A percentile compares a stretch with the other conserved stretches of the same genome.
phyloP scores from a whole-genome alignment of 1,140 invertebrate genomes.

The Acromyrmex charruanus region DNA sequence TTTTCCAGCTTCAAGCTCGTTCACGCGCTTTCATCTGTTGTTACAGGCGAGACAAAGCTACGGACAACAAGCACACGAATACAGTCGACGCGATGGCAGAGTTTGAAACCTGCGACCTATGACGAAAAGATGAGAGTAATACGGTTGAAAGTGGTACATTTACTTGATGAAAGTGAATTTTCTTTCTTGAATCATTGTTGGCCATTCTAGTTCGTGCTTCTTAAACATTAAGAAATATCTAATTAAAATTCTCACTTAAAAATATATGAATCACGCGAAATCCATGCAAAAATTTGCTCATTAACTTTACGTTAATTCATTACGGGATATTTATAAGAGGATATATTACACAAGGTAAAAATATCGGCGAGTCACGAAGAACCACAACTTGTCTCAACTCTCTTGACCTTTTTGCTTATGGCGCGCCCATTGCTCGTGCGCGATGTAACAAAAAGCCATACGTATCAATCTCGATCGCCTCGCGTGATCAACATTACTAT shows the following conservation, averaged over 20 bases:
- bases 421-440: slow-evolving; percentile 55
- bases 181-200: background rate
- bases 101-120: slow-evolving; percentile 36
- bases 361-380: background rate
- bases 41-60: slow-evolving; percentile 40
- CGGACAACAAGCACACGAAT: slow-evolving; percentile 25
- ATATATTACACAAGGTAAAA: slow-evolving; percentile 11
- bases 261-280: slow-evolving; percentile 3
- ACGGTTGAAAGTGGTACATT: slow-evolving; percentile 1
- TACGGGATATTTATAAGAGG: slow-evolving; percentile 17
- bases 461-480: slow-evolving; percentile 30
- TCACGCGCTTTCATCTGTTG: slow-evolving; percentile 40
- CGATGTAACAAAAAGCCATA: slow-evolving; percentile 1
- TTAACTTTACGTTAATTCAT: slow-evolving; percentile 31
- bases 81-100: background rate
- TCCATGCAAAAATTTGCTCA: slow-evolving; percentile 9
- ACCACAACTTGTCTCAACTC: background rate
- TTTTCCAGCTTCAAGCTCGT: slow-evolving; percentile 27
- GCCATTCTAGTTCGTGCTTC: background rate
- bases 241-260: slow-evolving; percentile 1
- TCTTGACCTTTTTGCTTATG: slow-evolving; percentile 33
- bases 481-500: slow-evolving; percentile 68
- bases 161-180: slow-evolving; percentile 9
- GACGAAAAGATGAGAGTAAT: slow-evolving; percentile 36
- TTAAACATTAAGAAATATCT: background rate